A percentile compares a stretch with the other conserved stretches of the same genome.
Evolutionary conservation across 2,888 invertebrate genomes (phyloP).

Genomic region (Clivina fossor): DNA sequence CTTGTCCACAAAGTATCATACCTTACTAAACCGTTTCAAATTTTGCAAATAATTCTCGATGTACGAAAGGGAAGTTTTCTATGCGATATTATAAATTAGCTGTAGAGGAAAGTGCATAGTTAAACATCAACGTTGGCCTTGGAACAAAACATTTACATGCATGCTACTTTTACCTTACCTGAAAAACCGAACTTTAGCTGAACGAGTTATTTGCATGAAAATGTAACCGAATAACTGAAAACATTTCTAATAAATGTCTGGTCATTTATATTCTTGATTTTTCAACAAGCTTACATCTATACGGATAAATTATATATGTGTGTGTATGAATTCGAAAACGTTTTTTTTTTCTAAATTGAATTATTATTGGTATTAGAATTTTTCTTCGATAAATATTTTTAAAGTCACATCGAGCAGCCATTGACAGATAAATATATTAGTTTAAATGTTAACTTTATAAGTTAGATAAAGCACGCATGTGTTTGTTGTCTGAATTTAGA

Average conservation of each 20-base stretch:
- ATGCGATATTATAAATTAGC: conserved; percentile 16
- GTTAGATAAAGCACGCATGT: too few relatives aligned
- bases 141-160: conserved; percentile 12
- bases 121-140: conserved; percentile 28
- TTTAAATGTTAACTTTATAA: too few relatives aligned
- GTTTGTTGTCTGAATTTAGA: too few relatives aligned
- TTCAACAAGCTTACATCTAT: too few relatives aligned
- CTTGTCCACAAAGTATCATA: conserved; percentile 7
- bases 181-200: conserved; percentile 6
- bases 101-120: conserved; percentile 19
- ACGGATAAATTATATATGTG: too few relatives aligned
- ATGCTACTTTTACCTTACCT: conserved; percentile 18
- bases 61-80: conserved; percentile 25
- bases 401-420: too few relatives aligned
- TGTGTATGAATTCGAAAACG: too few relatives aligned
- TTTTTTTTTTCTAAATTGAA: too few relatives aligned
- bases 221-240: conserved; percentile 28
- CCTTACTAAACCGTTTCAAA: conserved; percentile 17
- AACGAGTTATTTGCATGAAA: conserved; percentile 28
- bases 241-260: conserved; percentile 23
- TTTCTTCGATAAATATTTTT: too few relatives aligned
- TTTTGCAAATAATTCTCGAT: conserved; percentile 7
- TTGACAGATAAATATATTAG: background rate
- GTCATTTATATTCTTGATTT: too few relatives aligned
- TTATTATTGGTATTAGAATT: too few relatives aligned